Base-by-base conservation (phyloP, 1,140 invertebrate species). In the Magallana gigas region DNA sequence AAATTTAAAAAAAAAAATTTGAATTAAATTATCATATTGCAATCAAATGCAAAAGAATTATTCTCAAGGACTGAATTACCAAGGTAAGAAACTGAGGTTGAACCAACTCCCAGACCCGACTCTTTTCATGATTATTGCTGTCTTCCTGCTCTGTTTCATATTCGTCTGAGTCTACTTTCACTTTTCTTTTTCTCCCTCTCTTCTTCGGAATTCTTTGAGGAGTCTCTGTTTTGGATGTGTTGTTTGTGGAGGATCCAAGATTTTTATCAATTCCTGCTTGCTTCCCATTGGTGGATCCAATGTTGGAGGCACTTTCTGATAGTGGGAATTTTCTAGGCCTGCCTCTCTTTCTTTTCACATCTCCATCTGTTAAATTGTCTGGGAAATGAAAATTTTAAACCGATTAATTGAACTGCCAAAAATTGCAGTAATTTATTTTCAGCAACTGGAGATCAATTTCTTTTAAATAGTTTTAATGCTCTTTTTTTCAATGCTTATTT, bases 21-120 rank as follows among this genome's bases (percentile, higher is more conserved):
- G 4, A 36, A 36, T 36, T 36, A 5, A 36, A 36, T 36, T 1
- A 36, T 36, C 36, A 48, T 2, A 48, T 48, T 48, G 36, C 36
- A 48, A 48, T 36, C 1, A 48, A 48, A 48, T 48, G 36, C 36
- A 4, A 48, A 48, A 48, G 36, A 48, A 48, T 5, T 48, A 48
- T 4, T 0, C 36, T 48, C 36, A 48, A 48, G 36, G 16, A 8
- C 16, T n/a, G 48, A 83, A 83, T 84, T 84, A 84, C 83, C 83
- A 84, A 1, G 29, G 83, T 84, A 3, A 58, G 18, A 60, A 60
- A 84, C 29, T 84, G 83, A 23, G 83, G 59, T 48, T 62, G 57
- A 62, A 84, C 83, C 14, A 23, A 60, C 11, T 57, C 56, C 83
- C 83, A 84, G 8, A 36, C 29, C 2, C 68, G 23, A 76, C 68